Percentiles rank a stretch among this genome's conserved stretches.
Evolutionary conservation across 35 echinoderm and acorn worm species (phyloP).

Genomic region (Strongylocentrotus purpuratus): DNA sequence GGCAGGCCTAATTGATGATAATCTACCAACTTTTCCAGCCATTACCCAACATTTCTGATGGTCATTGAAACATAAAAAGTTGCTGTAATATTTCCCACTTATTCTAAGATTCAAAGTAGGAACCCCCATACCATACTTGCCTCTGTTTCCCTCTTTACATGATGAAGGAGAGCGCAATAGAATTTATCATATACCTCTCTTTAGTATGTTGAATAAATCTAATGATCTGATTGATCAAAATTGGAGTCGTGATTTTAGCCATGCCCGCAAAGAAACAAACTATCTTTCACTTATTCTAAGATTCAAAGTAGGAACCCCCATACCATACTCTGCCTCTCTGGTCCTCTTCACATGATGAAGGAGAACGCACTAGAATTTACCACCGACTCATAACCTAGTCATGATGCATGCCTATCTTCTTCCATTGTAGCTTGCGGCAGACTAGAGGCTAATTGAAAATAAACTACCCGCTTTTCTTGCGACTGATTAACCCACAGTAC

Average conservation of each 20-base stretch:
- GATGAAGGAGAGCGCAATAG: background rate
- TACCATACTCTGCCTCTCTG: background rate
- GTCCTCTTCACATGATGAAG: background rate
- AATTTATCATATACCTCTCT: no score
- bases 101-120: background rate
- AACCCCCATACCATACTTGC: background rate
- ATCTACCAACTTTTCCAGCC: no score
- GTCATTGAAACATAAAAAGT: no score
- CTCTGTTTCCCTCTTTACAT: background rate
- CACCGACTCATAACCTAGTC: background rate
- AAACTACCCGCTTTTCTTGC: background rate
- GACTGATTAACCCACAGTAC: background rate
- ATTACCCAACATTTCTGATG: no score
- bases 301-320: background rate
- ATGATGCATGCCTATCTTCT: background rate
- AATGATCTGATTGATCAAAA: no score
- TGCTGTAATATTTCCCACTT: no score
- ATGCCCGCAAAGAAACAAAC: no score
- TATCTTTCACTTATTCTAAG: no score
- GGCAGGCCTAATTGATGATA: no score
- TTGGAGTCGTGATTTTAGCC: no score
- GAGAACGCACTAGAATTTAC: background rate
- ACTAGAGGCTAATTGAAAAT: background rate
- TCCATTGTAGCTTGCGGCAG: background rate
- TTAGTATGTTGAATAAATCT: no score